Conservation (phyloP, 2,888 invertebrate genomes). For the Tachystola acroxantha region DNA sequence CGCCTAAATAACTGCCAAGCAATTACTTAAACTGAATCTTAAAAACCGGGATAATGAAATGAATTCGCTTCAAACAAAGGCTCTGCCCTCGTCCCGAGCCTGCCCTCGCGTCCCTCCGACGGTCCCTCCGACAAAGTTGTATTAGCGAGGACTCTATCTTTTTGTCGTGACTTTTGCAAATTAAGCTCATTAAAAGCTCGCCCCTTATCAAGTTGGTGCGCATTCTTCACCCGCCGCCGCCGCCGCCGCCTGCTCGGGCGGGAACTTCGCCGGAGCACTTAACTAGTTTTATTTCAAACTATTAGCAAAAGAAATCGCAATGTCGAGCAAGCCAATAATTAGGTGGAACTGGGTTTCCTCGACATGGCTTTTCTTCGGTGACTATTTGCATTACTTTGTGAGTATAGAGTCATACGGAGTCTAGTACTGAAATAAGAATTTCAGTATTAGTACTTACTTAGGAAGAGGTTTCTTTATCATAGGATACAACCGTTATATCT, state of each 20-base stretch:
- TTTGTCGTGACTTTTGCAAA: slow-evolving; percentile 57
- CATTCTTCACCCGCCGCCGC: slow-evolving; percentile 26
- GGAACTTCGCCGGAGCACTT: background rate
- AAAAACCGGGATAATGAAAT: slow-evolving; percentile 13
- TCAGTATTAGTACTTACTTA: no score
- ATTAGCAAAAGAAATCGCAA: slow-evolving; percentile 2
- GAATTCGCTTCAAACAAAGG: slow-evolving; percentile 13
- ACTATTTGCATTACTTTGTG: no score
- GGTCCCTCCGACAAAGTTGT: slow-evolving; percentile 36
- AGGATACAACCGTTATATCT: no score
- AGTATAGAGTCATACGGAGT: no score
- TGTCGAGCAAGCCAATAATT: background rate
- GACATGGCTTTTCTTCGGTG: no score
- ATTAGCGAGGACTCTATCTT: slow-evolving; percentile 40
- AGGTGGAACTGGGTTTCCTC: background rate
- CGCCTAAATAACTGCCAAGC: background rate
- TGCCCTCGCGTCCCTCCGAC: slow-evolving; percentile 2
- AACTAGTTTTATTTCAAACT: slow-evolving; percentile 6
- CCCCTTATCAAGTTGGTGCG: slow-evolving; percentile 28
- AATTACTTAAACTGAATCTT: background rate
- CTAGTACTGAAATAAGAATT: no score
- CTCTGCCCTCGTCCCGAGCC: slow-evolving; percentile 1
- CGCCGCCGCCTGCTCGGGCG: background rate
- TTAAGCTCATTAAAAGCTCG: slow-evolving; percentile 55
- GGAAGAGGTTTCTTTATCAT: no score